Evolutionary conservation across 2,888 invertebrate species (phyloP), one percentile per base, ranked within the genome.

Genomic region (Thalpophila matura): DNA sequence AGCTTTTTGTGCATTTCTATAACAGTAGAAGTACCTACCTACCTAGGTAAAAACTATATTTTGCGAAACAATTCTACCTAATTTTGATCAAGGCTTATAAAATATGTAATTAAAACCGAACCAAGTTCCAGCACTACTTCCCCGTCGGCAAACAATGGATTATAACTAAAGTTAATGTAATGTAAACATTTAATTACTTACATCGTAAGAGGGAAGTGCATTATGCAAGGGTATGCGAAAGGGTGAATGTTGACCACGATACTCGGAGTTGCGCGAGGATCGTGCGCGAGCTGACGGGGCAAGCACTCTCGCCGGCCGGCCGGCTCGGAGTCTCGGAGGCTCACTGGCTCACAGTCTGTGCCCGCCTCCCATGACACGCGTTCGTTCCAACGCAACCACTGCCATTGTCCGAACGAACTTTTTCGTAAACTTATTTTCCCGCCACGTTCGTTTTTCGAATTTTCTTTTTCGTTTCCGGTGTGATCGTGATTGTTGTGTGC

Each of bases 351-450:
- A 79, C 91, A 93, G 93, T 93, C 89, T 85, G 85, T 83, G 81
- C 79, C 76, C 75, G 83, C 80, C 82, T 73, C 73, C 80, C 85
- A 77, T 73, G 73, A 79, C 71, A 81, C 68, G 80, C 79, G 88
- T 83, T 76, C 86, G 89, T 74, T 50, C 83, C 71, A 75, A 82
- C 70, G 71, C 63, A 43, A 62, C 62, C 59, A 62, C 63, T 59
- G 67, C 72, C 75, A 64, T 54, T 62, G 77, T 75, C 70, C 74
- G 76, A 65, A 62, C 79, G 91, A 94, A 94, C 94, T 94, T 94
- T 94, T 92, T 87, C 94, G 92, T 83, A 74, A 84, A 81, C 78
- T 87, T 69, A 59, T 77, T 78, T 93, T 93, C 92, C 91, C 93
- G 93, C 94, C 92, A 87, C 86, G 77, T 81, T 79, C 60, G 54